Conservation (phyloP, 2,797 vertebrate genomes). For the Huso huso region DNA sequence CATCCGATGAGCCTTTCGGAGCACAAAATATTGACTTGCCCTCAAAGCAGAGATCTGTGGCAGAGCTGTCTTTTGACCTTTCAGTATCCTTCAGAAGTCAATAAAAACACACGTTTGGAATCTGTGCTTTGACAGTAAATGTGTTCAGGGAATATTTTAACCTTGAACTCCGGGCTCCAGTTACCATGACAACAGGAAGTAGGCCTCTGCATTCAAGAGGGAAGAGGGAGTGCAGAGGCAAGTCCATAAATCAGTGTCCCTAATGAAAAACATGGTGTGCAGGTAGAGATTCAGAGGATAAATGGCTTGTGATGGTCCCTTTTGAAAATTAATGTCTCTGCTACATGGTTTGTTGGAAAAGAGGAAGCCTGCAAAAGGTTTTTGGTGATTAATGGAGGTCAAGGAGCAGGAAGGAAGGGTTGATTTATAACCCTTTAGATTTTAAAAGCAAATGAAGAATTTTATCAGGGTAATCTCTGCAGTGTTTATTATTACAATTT, state of each 20-base stretch:
- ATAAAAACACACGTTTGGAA: constrained; percentile 49
- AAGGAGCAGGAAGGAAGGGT: constrained; percentile 18
- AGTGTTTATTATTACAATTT: no score
- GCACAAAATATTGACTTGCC: constrained; percentile 57
- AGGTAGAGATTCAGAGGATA: constrained; percentile 67
- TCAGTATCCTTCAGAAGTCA: constrained; percentile 54
- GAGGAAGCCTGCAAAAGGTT: constrained; percentile 41
- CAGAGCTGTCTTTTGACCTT: constrained; percentile 62
- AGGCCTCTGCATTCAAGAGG: constrained; percentile 43
- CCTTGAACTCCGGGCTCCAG: constrained; percentile 65
- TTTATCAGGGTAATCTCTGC: no score
- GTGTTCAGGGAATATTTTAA: constrained; percentile 63
- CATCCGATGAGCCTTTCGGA: constrained; percentile 36
- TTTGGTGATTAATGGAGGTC: constrained; percentile 51
- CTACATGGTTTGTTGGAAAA: constrained; percentile 45
- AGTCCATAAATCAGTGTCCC: constrained; percentile 70
- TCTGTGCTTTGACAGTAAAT: constrained; percentile 46
- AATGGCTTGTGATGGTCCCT: constrained; percentile 64
- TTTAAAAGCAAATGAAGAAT: constrained; percentile 57
- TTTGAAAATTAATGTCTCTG: constrained; percentile 59
- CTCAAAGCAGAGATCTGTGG: constrained; percentile 49
- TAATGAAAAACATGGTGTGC: constrained; percentile 68
- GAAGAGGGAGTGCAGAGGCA: constrained; percentile 27
- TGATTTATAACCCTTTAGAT: constrained; percentile 41
- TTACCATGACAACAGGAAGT: constrained; percentile 72